Evolutionary conservation across 2,797 vertebrate genomes (phyloP).

Genomic region (Chrysocyon brachyurus): DNA sequence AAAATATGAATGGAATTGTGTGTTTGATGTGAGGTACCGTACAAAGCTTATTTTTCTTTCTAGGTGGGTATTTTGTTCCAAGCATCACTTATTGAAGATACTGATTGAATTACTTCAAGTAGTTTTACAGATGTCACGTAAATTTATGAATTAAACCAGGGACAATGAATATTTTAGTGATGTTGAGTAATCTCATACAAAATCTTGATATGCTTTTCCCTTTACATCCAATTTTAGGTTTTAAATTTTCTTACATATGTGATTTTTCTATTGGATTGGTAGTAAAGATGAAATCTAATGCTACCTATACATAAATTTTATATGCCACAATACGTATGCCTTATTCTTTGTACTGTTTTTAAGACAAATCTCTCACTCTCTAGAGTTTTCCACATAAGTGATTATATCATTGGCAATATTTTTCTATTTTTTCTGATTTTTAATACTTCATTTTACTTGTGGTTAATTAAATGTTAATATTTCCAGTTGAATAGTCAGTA

Average conservation of each 20-base stretch:
- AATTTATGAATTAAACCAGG: neutral
- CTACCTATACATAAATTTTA: neutral
- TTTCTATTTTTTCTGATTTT: neutral
- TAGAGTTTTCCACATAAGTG: neutral
- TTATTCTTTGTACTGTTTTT: neutral
- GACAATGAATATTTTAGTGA: neutral
- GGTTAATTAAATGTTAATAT: neutral
- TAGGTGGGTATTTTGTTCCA: neutral
- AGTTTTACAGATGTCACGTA: neutral
- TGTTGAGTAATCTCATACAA: neutral
- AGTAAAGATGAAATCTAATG: neutral
- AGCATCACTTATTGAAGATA: neutral
- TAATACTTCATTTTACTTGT: neutral
- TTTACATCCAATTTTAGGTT: neutral
- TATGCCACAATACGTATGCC: neutral
- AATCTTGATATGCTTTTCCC: neutral
- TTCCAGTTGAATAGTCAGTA: neutral
- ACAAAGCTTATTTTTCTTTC: neutral
- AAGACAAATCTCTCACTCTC: neutral
- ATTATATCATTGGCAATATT: neutral
- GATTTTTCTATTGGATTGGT: neutral
- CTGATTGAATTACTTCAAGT: neutral
- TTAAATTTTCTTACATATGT: neutral
- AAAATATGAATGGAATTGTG: neutral
- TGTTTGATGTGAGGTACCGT: neutral